These are phyloP conservation scores for Rhyacichthys aspro DNA, from an alignment of 2,797 vertebrate species.

Conservation along the genomic window DNA sequence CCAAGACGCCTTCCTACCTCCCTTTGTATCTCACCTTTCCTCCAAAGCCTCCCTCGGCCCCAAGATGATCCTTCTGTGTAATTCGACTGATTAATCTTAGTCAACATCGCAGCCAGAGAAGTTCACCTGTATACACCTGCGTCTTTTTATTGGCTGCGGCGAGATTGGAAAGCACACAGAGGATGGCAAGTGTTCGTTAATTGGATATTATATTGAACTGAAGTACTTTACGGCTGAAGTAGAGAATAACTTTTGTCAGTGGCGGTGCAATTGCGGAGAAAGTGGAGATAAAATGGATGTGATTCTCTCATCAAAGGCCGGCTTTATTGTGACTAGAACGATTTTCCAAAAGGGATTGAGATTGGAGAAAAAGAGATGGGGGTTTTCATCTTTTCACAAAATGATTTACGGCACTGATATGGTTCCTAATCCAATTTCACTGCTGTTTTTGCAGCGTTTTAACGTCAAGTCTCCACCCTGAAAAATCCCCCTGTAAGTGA, in stretches of 20 bases:
- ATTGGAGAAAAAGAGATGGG: conserved; percentile 56
- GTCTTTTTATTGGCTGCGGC: conserved; percentile 48
- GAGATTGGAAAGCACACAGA: conserved; percentile 34
- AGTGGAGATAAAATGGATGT: conserved; percentile 60
- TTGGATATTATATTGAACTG: conserved; percentile 69
- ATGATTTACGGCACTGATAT: conserved; percentile 55
- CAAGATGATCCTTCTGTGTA: conserved; percentile 25
- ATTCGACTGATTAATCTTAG: conserved; percentile 58
- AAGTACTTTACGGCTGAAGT: conserved; percentile 55
- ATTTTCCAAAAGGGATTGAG: conserved; percentile 51
- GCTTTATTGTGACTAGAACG: conserved; percentile 58
- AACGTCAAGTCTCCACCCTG: conserved; percentile 30
- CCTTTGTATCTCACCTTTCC: conserved; percentile 9
- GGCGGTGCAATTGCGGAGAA: conserved; percentile 38
- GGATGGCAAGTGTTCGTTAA: conserved; percentile 51
- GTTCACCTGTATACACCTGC: conserved; percentile 37
- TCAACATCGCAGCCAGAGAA: conserved; percentile 37
- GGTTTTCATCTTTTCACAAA: conserved; percentile 53
- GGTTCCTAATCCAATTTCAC: conserved; percentile 56
- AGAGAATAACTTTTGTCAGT: conserved; percentile 63
- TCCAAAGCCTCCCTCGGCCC: conserved; percentile 13
- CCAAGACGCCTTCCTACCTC: conserved; percentile 31
- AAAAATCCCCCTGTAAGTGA: conserved; percentile 14
- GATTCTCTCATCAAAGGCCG: conserved; percentile 59
- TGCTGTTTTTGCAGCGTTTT: conserved; percentile 42